These are phyloP conservation scores for Sander vitreus DNA, from an alignment of 2,113 vertebrate genomes.

Conservation along the genomic window DNA sequence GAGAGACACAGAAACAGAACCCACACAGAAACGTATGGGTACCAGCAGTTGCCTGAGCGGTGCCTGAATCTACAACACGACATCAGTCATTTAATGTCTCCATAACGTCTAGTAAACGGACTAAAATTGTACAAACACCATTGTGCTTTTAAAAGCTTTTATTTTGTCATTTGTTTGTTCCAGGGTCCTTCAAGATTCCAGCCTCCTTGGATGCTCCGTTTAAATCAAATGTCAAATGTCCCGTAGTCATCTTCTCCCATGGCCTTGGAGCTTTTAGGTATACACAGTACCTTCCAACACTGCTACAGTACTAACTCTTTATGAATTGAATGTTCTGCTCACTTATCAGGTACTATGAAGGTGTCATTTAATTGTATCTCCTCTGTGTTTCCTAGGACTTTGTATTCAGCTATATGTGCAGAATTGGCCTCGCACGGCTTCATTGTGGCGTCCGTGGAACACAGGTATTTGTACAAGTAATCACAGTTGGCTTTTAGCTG, in stretches of 20 bases:
- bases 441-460: constrained; percentile 94
- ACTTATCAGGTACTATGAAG: background rate
- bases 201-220: constrained; percentile 90
- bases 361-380: background rate
- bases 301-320: rapidly evolving
- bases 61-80: background rate
- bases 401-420: constrained; percentile 94
- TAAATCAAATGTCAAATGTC: constrained; percentile 89
- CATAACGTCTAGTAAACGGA: background rate
- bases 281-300: background rate
- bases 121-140: background rate
- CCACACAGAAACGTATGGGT: background rate
- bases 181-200: constrained; percentile 91
- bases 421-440: constrained; percentile 95
- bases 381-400: constrained; percentile 83
- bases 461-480: constrained; percentile 86
- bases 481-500: background rate
- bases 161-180: background rate
- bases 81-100: background rate
- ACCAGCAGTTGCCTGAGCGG: background rate
- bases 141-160: background rate
- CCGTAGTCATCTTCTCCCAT: constrained; percentile 94
- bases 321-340: background rate
- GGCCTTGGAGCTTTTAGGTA: constrained; percentile 98
- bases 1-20: too few species aligned